A percentile compares a stretch with the other conserved stretches of the same genome.
These are phyloP conservation scores for Ciconia maguari DNA, from an alignment of 2,113 vertebrate genomes.

Conservation along the genomic window DNA sequence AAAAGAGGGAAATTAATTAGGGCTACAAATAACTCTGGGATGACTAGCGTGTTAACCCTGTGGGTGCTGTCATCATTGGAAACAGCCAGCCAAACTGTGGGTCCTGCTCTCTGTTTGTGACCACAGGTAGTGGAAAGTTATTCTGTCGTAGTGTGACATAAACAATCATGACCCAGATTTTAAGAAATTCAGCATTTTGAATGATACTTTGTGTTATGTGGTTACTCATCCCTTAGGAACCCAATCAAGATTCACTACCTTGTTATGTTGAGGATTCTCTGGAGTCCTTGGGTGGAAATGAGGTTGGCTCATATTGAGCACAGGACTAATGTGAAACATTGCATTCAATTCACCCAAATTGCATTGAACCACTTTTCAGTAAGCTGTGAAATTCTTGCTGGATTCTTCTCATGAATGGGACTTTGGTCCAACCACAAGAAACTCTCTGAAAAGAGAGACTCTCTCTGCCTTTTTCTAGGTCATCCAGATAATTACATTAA, in stretches of 20 bases:
- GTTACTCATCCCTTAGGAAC: not conserved
- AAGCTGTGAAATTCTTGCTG: slow-evolving; percentile 42
- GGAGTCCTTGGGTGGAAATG: not conserved
- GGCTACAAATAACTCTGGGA: not conserved
- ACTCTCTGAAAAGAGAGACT: not conserved
- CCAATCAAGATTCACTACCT: slow-evolving; percentile 1
- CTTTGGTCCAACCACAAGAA: slow-evolving; percentile 19
- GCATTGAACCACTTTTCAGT: slow-evolving; percentile 12
- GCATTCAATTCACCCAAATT: not conserved
- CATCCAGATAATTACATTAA: slow-evolving; percentile 33
- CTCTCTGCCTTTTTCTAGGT: slow-evolving; percentile 18
- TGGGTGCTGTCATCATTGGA: not conserved
- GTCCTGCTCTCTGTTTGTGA: not conserved
- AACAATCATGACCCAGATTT: not conserved
- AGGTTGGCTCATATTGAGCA: not conserved
- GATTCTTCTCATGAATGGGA: slow-evolving; percentile 26
- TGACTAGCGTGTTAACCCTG: not conserved
- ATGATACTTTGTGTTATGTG: not conserved
- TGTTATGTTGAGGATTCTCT: not conserved
- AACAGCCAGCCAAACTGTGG: not conserved
- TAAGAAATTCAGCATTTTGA: not conserved
- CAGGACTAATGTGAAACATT: not conserved
- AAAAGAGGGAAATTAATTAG: not conserved
- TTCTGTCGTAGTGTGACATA: not conserved
- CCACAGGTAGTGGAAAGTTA: not conserved